Evolutionary conservation across 2,113 vertebrate genomes (phyloP).

Genomic region (Corythaeola cristata): DNA sequence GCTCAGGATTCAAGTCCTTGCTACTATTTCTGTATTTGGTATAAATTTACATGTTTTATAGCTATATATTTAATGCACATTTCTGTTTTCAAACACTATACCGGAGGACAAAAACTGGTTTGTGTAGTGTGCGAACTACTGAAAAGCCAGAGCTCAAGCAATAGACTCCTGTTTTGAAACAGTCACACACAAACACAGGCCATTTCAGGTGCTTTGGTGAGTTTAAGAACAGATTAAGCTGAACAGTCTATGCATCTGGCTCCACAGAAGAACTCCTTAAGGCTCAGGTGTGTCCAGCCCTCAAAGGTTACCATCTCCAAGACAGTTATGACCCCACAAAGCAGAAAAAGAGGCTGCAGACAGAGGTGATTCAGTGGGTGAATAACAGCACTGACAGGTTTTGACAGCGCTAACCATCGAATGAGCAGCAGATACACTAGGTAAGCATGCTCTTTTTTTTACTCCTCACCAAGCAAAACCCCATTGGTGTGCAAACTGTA

Average conservation of each 20-base stretch:
- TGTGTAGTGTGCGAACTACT: background rate
- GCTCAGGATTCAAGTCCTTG: background rate
- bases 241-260: background rate
- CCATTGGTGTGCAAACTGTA: background rate
- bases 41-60: background rate
- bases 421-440: background rate
- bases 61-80: background rate
- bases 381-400: background rate
- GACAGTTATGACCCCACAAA: accelerated
- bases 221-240: background rate
- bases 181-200: background rate
- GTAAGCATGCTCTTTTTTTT: background rate
- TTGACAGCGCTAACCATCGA: background rate
- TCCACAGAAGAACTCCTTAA: background rate
- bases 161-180: background rate
- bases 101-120: background rate
- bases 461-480: background rate
- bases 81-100: background rate
- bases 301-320: background rate
- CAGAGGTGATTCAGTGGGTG: too few relatives aligned
- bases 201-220: background rate
- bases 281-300: background rate
- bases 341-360: background rate
- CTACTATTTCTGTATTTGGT: background rate
- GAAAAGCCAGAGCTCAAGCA: background rate